A percentile compares a stretch with the other conserved stretches of the same genome.
phyloP scores from a whole-genome alignment of 2,797 vertebrate species.

The Kryptopterus vitreolus region DNA sequence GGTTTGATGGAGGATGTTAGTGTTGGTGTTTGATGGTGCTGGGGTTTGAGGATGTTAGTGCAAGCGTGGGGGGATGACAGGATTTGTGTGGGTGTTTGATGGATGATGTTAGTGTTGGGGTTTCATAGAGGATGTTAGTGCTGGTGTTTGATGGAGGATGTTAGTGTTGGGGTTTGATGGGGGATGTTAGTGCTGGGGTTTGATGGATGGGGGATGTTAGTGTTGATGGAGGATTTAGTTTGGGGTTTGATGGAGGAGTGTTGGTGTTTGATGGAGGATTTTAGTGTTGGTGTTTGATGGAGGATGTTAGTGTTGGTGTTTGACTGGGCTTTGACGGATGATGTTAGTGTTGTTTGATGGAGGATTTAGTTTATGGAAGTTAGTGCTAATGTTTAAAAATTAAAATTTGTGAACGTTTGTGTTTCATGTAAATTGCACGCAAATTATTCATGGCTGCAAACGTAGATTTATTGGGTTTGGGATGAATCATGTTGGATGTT shows the following conservation, averaged over 20 bases:
- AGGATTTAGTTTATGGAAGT: no score
- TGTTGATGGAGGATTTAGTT: neutral
- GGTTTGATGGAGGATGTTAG: neutral
- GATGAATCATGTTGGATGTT: neutral
- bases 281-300: no score
- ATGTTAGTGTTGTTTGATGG: neutral
- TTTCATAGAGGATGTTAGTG: no score
- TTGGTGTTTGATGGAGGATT: neutral
- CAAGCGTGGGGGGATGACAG: no score
- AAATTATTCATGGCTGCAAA: no score
- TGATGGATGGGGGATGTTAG: no score
- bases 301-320: neutral
- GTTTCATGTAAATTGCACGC: no score
- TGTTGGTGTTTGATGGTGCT: neutral
- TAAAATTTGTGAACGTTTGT: neutral
- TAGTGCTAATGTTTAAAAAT: neutral
- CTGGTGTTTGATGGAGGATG: neutral
- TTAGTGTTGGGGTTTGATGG: neutral
- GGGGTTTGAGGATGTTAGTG: neutral
- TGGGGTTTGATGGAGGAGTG: neutral
- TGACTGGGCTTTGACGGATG: no score
- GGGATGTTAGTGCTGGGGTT: neutral
- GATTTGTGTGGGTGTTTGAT: neutral
- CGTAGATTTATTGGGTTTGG: no score
- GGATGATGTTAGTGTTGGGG: neutral